A percentile compares a stretch with the other conserved stretches of the same genome.
phyloP scores from a whole-genome alignment of 2,113 vertebrate species.

The Rattus rattus region DNA sequence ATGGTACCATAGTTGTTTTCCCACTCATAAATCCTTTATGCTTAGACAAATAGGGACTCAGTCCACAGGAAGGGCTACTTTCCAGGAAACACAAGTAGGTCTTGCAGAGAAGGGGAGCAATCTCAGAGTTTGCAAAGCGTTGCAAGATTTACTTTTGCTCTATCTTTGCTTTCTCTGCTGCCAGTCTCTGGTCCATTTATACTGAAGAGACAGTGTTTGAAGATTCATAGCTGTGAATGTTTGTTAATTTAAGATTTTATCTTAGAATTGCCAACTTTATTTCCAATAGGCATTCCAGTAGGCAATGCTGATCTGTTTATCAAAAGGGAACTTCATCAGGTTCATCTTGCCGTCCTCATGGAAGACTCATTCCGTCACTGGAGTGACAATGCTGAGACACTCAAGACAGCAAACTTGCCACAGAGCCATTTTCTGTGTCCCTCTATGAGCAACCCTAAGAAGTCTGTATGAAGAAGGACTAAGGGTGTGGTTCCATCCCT shows the following conservation, averaged over 20 bases:
- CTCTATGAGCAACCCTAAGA: conserved; percentile 27
- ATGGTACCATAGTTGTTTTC: background rate
- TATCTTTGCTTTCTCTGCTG: background rate
- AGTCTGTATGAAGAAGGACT: background rate
- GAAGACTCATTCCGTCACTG: background rate
- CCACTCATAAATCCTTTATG: background rate
- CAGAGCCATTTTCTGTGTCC: conserved; percentile 25
- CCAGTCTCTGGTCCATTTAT: background rate
- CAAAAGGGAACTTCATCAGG: background rate
- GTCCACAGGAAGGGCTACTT: background rate
- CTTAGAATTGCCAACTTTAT: conserved; percentile 44
- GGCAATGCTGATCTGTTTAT: background rate
- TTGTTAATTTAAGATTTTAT: background rate
- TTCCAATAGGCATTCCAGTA: background rate
- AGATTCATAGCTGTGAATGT: background rate
- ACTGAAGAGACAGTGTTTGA: background rate
- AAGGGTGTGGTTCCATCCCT: background rate
- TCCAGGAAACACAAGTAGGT: no score
- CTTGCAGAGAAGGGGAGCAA: background rate
- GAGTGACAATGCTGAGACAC: background rate
- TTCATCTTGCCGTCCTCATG: background rate
- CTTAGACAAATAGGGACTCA: background rate
- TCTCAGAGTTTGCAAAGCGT: background rate
- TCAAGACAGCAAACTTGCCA: background rate
- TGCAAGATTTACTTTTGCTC: background rate